Percentiles rank a stretch among this genome's conserved stretches.
These are phyloP conservation scores for Philopedon plagiatum DNA, from an alignment of 2,888 invertebrate species.

Conservation along the genomic window DNA sequence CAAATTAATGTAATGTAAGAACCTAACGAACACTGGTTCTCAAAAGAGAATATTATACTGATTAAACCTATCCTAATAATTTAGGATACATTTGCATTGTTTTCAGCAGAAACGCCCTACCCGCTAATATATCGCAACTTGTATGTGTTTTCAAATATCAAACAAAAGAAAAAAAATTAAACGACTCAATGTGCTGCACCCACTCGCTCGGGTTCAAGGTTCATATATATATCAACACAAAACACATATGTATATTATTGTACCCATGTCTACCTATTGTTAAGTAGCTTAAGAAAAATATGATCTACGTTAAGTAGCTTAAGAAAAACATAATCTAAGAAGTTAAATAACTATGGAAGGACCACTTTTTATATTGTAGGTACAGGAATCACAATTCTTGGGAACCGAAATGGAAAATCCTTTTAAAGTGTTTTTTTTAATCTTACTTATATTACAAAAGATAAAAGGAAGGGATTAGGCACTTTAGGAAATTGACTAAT, in stretches of 20 bases:
- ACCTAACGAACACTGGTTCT: background rate
- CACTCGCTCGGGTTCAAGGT: constrained; percentile 40
- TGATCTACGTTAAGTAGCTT: constrained; percentile 43
- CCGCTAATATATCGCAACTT: constrained; percentile 18
- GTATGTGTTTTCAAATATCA: constrained; percentile 36
- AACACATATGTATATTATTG: constrained; percentile 30
- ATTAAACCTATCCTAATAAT: constrained; percentile 7
- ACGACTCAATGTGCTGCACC: constrained; percentile 36
- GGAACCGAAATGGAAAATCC: constrained; percentile 10
- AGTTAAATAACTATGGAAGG: constrained; percentile 22
- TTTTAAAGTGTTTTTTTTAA: constrained; percentile 20
- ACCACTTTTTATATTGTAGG: constrained; percentile 15
- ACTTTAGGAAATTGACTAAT: background rate
- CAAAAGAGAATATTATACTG: background rate
- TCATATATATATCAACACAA: constrained; percentile 32
- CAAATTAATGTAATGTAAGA: background rate
- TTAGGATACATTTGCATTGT: constrained; percentile 20
- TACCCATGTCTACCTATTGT: constrained; percentile 38
- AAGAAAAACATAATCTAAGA: constrained; percentile 42
- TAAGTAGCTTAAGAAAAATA: constrained; percentile 44
- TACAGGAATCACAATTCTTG: constrained; percentile 7
- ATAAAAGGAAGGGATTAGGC: background rate
- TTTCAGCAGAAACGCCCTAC: constrained; percentile 25
- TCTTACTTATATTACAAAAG: constrained; percentile 5
- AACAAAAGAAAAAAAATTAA: constrained; percentile 34